Percentiles rank a stretch among this genome's conserved stretches.
These are phyloP conservation scores for Hemitrygon akajei DNA, from an alignment of 2,797 vertebrate genomes.

Conservation along the genomic window DNA sequence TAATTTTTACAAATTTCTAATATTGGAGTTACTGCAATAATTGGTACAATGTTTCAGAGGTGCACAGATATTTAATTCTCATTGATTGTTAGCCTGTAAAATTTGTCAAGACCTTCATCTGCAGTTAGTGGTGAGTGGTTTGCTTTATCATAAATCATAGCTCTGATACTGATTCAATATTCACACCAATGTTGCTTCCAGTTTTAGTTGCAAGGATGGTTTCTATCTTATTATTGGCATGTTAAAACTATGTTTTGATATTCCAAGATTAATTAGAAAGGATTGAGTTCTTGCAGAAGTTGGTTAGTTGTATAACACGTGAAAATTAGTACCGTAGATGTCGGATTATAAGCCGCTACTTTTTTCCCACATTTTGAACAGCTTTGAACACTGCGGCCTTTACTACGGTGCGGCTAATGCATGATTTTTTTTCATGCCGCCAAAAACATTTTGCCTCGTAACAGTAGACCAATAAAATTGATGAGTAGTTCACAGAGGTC, in stretches of 20 bases:
- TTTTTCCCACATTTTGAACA: too few relatives aligned
- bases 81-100: not conserved
- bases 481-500: too few relatives aligned
- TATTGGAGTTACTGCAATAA: not conserved
- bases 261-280: not conserved
- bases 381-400: too few relatives aligned
- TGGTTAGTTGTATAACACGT: not conserved
- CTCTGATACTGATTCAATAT: not conserved
- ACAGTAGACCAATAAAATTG: too few relatives aligned
- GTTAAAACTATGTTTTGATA: not conserved
- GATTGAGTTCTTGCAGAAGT: not conserved
- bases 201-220: not conserved
- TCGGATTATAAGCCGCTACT: too few relatives aligned
- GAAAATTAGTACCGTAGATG: too few relatives aligned
- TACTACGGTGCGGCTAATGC: too few relatives aligned
- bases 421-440: too few relatives aligned
- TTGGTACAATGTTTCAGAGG: not conserved
- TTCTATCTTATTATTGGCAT: not conserved
- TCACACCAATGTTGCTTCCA: not conserved
- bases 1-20: not conserved
- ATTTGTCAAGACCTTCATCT: not conserved
- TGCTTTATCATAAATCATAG: not conserved
- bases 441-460: too few relatives aligned
- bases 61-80: not conserved
- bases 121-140: not conserved